Evolutionary conservation across 2,113 vertebrate genomes (phyloP).

Genomic region (Cynocephalus volans): DNA sequence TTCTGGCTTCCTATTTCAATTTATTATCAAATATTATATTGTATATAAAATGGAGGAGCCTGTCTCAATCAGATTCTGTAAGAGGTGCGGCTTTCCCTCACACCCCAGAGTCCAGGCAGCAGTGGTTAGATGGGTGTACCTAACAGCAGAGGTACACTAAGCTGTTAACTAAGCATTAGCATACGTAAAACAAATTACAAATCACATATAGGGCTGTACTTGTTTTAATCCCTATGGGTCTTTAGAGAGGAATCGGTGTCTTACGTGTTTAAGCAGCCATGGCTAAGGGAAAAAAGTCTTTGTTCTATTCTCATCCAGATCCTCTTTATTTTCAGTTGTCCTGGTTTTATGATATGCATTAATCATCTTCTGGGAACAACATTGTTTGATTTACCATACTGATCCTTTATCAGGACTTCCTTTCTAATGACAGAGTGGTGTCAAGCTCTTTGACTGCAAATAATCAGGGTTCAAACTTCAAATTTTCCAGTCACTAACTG

Average conservation of each 20-base stretch:
- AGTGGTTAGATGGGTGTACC: not conserved
- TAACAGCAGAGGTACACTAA: not conserved
- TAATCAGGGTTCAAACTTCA: constrained; percentile 36
- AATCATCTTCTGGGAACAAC: constrained; percentile 25
- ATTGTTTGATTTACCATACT: constrained; percentile 43
- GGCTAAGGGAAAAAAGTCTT: not conserved
- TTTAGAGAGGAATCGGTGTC: not conserved
- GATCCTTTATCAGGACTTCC: constrained; percentile 12
- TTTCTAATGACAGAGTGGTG: not conserved
- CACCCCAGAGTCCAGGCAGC: not conserved
- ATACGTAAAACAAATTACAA: not conserved
- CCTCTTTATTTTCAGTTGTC: not conserved
- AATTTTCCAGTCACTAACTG: not conserved
- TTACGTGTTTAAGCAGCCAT: not conserved
- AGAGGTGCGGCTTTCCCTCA: not conserved
- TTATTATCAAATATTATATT: not conserved
- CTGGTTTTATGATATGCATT: constrained; percentile 19
- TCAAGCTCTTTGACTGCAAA: not conserved
- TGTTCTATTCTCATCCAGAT: not conserved
- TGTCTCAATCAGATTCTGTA: not conserved
- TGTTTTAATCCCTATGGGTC: not conserved
- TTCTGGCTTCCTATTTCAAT: constrained; percentile 45
- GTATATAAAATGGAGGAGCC: not conserved
- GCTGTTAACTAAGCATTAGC: not conserved
- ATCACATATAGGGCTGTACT: not conserved